These are phyloP conservation scores for Mus pahari DNA, from an alignment of 2,113 vertebrate genomes.

Conservation along the genomic window DNA sequence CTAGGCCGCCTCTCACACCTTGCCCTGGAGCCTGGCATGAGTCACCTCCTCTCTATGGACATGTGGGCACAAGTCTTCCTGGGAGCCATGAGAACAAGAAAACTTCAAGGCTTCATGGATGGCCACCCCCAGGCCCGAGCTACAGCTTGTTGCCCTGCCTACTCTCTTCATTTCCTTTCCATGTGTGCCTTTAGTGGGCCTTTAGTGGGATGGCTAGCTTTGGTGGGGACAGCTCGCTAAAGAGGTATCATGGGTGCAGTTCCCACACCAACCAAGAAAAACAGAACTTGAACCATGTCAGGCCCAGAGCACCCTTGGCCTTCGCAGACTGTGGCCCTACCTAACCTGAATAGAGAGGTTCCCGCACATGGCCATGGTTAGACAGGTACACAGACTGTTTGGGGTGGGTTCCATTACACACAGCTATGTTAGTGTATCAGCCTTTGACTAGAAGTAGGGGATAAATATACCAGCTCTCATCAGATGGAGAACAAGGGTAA, in stretches of 20 bases:
- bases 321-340: conserved; percentile 13
- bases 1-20: conserved; percentile 71
- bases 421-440: neutral
- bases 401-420: neutral
- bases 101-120: conserved; percentile 67
- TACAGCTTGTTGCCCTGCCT: neutral
- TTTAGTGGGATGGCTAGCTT: neutral
- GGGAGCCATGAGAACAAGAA: conserved; percentile 58
- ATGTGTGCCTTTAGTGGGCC: neutral
- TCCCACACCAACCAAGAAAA: neutral
- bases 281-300: neutral
- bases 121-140: conserved; percentile 29
- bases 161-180: neutral
- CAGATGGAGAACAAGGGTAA: neutral
- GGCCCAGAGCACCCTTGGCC: neutral
- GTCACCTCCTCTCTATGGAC: conserved; percentile 72
- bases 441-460: neutral
- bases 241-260: neutral
- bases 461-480: neutral
- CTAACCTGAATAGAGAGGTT: conserved; percentile 6
- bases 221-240: neutral
- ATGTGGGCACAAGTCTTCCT: conserved; percentile 70
- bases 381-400: neutral
- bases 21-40: conserved; percentile 76
- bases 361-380: neutral